phyloP scores from a whole-genome alignment of 2,888 invertebrate genomes.

The Arctia plantaginis region DNA sequence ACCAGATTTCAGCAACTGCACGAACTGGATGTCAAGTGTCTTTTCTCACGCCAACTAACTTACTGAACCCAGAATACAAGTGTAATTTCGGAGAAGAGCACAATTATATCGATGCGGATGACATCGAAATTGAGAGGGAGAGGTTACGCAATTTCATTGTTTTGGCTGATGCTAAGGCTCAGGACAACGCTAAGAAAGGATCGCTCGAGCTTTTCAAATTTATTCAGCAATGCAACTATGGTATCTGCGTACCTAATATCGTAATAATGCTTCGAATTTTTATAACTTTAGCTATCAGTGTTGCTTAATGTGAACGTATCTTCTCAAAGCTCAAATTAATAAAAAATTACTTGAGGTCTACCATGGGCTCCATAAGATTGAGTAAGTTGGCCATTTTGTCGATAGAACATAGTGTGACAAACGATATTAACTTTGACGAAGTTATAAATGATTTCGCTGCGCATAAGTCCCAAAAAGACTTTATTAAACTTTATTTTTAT shows the following conservation, averaged over 20 bases:
- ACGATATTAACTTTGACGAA: conserved; percentile 3
- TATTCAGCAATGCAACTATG: not conserved
- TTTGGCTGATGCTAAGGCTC: not conserved
- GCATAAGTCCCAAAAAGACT: conserved; percentile 14
- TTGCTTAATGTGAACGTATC: conserved; percentile 2
- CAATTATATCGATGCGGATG: not conserved
- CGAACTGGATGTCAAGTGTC: not conserved
- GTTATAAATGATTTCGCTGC: conserved; percentile 3
- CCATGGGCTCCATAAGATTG: not conserved
- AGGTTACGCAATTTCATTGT: conserved; percentile 3
- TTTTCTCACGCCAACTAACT: conserved; percentile 1
- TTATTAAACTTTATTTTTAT: conserved; percentile 25
- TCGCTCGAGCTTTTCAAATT: not conserved
- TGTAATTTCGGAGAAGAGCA: conserved; percentile 3
- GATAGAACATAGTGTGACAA: conserved; percentile 4
- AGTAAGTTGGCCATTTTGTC: conserved; percentile 1
- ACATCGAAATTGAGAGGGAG: not conserved
- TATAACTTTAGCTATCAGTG: conserved; percentile 12
- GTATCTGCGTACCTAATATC: conserved; percentile 7
- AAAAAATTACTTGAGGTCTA: conserved; percentile 4
- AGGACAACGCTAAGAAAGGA: not conserved
- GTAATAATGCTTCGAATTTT: conserved; percentile 14
- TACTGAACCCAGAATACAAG: conserved; percentile 4
- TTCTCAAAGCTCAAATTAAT: conserved; percentile 13
- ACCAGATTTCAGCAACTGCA: conserved; percentile 24